Percentiles rank a stretch among this genome's conserved stretches.
phyloP scores from a whole-genome alignment of 2,888 invertebrate genomes.

The Oscheius sp. region DNA sequence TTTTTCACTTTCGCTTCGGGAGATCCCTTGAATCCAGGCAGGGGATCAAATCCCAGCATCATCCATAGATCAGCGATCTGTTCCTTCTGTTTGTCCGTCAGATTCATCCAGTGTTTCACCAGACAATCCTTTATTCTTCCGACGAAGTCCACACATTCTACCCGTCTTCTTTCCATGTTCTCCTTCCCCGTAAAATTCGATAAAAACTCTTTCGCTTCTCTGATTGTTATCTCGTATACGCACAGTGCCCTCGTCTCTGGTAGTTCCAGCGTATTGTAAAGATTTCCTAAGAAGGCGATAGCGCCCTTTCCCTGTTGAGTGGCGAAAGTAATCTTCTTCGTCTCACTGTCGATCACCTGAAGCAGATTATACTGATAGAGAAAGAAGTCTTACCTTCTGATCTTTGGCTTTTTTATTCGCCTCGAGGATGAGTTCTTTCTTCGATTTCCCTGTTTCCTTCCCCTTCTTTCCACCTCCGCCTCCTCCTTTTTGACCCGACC shows the following conservation, averaged over 20 bases:
- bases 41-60: constrained; percentile 62
- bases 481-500: constrained; percentile 44
- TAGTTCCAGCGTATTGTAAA: constrained; percentile 59
- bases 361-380: not conserved
- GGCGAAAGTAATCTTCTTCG: constrained; percentile 62
- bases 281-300: constrained; percentile 53
- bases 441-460: constrained; percentile 53
- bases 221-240: constrained; percentile 56
- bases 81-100: constrained; percentile 63
- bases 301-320: constrained; percentile 61
- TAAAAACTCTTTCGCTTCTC: constrained; percentile 45
- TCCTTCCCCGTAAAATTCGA: constrained; percentile 39
- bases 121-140: constrained; percentile 63
- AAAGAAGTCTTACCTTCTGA: constrained; percentile 33
- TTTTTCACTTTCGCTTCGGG: constrained; percentile 55
- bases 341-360: constrained; percentile 61
- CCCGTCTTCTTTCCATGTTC: constrained; percentile 46
- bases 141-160: constrained; percentile 58
- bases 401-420: constrained; percentile 58
- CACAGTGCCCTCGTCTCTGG: constrained; percentile 66
- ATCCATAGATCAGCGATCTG: constrained; percentile 64
- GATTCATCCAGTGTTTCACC: constrained; percentile 56
- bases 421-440: constrained; percentile 66
- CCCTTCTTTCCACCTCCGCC: constrained; percentile 50
- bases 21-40: constrained; percentile 51